Conservation (phyloP, 2,113 vertebrate genomes). For the Sinocyclocheilus rhinocerous region DNA sequence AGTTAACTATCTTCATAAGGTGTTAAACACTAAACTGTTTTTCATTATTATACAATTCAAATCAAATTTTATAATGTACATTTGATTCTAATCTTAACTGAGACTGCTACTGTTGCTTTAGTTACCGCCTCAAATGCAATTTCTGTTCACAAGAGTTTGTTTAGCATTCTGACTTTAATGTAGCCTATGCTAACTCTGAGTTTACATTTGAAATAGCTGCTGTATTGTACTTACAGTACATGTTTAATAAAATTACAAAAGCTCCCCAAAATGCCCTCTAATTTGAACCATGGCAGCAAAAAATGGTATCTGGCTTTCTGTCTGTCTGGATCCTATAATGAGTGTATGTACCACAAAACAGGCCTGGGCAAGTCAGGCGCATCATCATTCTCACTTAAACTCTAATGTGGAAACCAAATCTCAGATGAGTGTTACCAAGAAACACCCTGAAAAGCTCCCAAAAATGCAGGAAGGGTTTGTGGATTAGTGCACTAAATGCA, state of each 20-base stretch:
- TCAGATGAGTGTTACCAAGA: not conserved
- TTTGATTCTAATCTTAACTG: not conserved
- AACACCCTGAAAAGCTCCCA: not conserved
- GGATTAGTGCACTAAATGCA: not conserved
- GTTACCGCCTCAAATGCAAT: not conserved
- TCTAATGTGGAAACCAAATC: constrained; percentile 1
- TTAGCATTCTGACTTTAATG: too few species aligned
- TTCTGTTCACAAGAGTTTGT: not conserved
- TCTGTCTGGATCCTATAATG: not conserved
- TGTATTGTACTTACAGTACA: too few species aligned
- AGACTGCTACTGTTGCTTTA: not conserved
- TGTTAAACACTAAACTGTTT: not conserved
- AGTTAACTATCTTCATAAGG: not conserved
- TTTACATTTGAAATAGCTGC: not conserved
- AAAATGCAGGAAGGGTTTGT: not conserved
- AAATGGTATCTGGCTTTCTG: not conserved
- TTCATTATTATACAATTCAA: too few species aligned
- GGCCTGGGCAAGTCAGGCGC: not conserved
- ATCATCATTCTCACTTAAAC: too few species aligned
- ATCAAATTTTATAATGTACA: too few species aligned
- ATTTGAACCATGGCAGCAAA: not conserved
- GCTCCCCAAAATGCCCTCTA: not conserved
- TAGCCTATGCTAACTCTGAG: not conserved
- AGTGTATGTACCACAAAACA: not conserved
- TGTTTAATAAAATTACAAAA: not conserved